phyloP scores from a whole-genome alignment of 2,113 vertebrate species.

The Spea bombifrons region DNA sequence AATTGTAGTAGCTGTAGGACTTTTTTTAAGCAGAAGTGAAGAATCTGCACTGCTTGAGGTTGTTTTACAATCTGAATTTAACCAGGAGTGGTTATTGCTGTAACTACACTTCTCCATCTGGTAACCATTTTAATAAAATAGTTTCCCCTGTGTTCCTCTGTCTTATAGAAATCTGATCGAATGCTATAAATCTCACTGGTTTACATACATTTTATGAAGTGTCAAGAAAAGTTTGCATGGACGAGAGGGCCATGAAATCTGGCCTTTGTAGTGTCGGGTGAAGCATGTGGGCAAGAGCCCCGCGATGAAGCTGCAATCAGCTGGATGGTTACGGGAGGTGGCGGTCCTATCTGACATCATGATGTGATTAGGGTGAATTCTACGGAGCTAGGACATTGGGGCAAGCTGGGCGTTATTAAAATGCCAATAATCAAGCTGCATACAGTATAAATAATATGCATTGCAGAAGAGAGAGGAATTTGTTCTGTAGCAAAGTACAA shows the following conservation, averaged over 20 bases:
- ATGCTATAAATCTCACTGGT: conserved; percentile 6
- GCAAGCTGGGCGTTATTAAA: conserved; percentile 16
- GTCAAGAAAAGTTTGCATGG: conserved; percentile 35
- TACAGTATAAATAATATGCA: conserved; percentile 16
- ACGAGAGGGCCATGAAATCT: background rate
- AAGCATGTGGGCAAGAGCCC: conserved; percentile 11
- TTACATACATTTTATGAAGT: conserved; percentile 7
- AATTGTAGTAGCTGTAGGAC: too few relatives aligned
- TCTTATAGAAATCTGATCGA: conserved; percentile 17
- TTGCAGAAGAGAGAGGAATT: background rate
- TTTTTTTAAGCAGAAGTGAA: too few relatives aligned
- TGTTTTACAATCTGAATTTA: conserved; percentile 8
- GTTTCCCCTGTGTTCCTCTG: background rate
- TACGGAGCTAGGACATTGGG: background rate
- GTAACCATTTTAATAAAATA: conserved; percentile 28
- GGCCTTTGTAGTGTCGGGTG: conserved; percentile 11
- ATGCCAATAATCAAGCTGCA: conserved; percentile 18
- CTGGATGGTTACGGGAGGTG: background rate
- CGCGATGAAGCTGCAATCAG: background rate
- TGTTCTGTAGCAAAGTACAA: conserved; percentile 2
- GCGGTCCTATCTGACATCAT: background rate
- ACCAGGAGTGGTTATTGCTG: background rate
- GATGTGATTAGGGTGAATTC: background rate
- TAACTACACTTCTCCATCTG: conserved; percentile 15
- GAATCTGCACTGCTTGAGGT: background rate